Evolutionary conservation across 2,888 invertebrate genomes (phyloP).

Genomic region (Eupithecia tripunctaria): DNA sequence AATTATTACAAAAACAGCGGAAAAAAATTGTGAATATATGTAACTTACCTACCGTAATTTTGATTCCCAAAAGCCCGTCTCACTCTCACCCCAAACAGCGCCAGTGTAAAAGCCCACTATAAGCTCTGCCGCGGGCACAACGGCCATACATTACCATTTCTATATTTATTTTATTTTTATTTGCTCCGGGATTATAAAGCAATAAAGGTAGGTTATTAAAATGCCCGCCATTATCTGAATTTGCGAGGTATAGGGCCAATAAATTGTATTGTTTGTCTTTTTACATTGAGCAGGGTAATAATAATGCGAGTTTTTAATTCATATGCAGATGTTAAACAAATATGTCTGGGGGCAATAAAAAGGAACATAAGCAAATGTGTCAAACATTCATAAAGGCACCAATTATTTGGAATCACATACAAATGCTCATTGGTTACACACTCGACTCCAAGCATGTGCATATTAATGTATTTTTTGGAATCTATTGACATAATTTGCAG

Average conservation of each 20-base stretch:
- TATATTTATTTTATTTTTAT: constrained; percentile 66
- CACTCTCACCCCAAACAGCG: background rate
- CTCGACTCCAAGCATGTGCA: no score
- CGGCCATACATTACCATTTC: constrained; percentile 60
- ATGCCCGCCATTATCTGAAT: constrained; percentile 56
- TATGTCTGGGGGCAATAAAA: background rate
- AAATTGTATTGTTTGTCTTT: constrained; percentile 32
- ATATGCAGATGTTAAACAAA: constrained; percentile 7
- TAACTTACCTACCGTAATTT: no score
- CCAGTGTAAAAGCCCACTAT: constrained; percentile 32
- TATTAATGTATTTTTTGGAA: no score
- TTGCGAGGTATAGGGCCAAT: constrained; percentile 49
- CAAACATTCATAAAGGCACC: background rate
- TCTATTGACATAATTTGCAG: no score
- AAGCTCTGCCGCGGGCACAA: constrained; percentile 55
- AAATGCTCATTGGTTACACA: background rate
- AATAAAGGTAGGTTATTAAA: constrained; percentile 65
- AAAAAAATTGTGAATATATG: no score
- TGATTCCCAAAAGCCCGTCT: background rate
- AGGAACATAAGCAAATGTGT: background rate
- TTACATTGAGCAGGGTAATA: constrained; percentile 26
- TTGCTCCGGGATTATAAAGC: constrained; percentile 64
- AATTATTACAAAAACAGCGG: no score
- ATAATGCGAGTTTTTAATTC: constrained; percentile 18
- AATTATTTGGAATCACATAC: background rate